Evolutionary conservation across 2,888 invertebrate species (phyloP).

Genomic region (Melanotus villosus): DNA sequence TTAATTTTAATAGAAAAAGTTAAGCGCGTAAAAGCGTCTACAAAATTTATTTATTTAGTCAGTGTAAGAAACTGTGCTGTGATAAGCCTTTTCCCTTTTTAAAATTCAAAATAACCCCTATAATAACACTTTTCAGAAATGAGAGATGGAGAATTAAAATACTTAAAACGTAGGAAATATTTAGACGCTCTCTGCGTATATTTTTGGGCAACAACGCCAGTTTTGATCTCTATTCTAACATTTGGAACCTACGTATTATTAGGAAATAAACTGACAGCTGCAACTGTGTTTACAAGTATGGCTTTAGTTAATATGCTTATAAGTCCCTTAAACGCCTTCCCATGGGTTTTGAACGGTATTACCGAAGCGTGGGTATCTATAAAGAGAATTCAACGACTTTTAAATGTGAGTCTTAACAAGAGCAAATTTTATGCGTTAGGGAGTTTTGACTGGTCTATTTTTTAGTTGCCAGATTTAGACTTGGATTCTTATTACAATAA

Average conservation of each 20-base stretch:
- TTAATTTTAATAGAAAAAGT: too few species aligned
- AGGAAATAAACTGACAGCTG: slow-evolving; percentile 85
- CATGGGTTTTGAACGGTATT: slow-evolving; percentile 97
- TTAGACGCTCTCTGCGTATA: slow-evolving; percentile 98
- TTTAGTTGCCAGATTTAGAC: slow-evolving; percentile 76
- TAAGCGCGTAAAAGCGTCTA: too few species aligned
- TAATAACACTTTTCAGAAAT: too few species aligned
- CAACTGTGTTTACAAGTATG: slow-evolving; percentile 94
- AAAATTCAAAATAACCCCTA: too few species aligned
- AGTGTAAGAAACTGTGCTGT: too few species aligned
- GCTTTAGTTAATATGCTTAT: slow-evolving; percentile 97
- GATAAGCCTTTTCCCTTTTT: too few species aligned
- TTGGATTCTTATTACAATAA: slow-evolving; percentile 75
- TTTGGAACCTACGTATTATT: slow-evolving; percentile 85
- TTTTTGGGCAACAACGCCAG: slow-evolving; percentile 98
- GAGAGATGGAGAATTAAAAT: slow-evolving; percentile 80
- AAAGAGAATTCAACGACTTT: slow-evolving; percentile 86
- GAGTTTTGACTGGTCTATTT: not conserved
- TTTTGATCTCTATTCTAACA: slow-evolving; percentile 88
- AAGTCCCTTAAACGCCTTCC: slow-evolving; percentile 95
- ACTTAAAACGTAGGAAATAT: slow-evolving; percentile 90
- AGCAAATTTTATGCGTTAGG: not conserved
- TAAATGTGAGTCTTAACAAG: slow-evolving; percentile 74
- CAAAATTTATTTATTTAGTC: too few species aligned
- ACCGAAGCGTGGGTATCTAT: slow-evolving; percentile 97